A percentile compares a stretch with the other conserved stretches of the same genome.
phyloP scores from a whole-genome alignment of 2,888 invertebrate species.

The Leucophora obtusa region DNA sequence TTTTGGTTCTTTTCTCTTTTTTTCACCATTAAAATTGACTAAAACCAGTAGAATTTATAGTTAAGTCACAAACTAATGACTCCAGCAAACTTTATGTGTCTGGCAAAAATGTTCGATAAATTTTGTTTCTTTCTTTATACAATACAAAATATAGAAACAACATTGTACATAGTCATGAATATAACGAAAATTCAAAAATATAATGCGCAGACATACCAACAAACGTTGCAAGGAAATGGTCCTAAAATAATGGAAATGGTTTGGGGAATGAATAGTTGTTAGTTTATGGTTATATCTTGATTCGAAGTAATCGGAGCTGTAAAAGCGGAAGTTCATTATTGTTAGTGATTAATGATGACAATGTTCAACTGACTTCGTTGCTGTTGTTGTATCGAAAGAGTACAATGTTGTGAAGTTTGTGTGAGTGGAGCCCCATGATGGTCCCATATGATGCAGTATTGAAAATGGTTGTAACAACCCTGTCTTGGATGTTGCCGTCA shows the following conservation, averaged over 20 bases:
- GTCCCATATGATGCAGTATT: slow-evolving; percentile 54
- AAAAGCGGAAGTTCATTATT: slow-evolving; percentile 65
- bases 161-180: not conserved
- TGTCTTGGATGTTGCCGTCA: slow-evolving; percentile 42
- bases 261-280: slow-evolving; percentile 35
- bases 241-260: no score
- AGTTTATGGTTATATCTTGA: slow-evolving; percentile 59
- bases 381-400: slow-evolving; percentile 22
- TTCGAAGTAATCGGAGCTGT: slow-evolving; percentile 63
- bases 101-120: slow-evolving; percentile 63
- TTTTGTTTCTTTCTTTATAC: slow-evolving; percentile 53
- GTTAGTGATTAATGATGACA: slow-evolving; percentile 64
- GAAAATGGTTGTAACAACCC: slow-evolving; percentile 14
- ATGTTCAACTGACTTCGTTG: slow-evolving; percentile 44
- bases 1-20: slow-evolving; percentile 9
- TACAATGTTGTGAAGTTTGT: slow-evolving; percentile 9
- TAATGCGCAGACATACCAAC: slow-evolving; percentile 34
- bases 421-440: not conserved
- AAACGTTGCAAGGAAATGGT: slow-evolving; percentile 36
- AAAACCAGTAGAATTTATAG: slow-evolving; percentile 63
- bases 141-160: slow-evolving; percentile 17
- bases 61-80: slow-evolving; percentile 63
- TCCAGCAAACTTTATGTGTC: slow-evolving; percentile 64
- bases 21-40: slow-evolving; percentile 60
- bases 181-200: not conserved